Evolutionary conservation across 2,797 vertebrate species (phyloP).

Genomic region (Chaenodraco wilsoni): DNA sequence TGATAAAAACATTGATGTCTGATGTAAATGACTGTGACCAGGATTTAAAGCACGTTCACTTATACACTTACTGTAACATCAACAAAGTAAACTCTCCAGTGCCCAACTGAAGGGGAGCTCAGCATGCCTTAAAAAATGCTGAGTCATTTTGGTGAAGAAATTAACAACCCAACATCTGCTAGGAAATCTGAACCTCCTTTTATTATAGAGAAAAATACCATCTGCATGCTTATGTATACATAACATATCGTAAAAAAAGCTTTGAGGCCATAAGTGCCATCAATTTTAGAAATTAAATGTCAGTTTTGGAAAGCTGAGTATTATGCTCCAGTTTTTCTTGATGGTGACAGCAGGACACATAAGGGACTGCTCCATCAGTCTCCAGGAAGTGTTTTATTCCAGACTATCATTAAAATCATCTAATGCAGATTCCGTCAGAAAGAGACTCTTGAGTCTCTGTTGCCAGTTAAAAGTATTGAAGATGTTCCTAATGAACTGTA

Average conservation of each 20-base stretch:
- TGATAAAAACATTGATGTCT: neutral
- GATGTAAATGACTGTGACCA: constrained; percentile 3
- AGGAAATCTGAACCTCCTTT: constrained; percentile 20
- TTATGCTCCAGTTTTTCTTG: neutral
- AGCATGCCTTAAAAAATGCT: neutral
- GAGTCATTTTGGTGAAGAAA: constrained; percentile 19
- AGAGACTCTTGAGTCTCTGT: neutral
- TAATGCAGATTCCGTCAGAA: neutral
- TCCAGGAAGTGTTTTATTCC: neutral
- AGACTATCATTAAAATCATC: constrained; percentile 10
- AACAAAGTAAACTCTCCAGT: constrained; percentile 8
- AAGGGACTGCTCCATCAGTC: neutral
- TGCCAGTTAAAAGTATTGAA: neutral
- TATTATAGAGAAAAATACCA: constrained; percentile 33
- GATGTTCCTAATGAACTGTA: neutral
- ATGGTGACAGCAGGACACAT: neutral
- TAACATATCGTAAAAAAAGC: neutral
- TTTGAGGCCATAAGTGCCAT: neutral
- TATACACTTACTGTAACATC: neutral
- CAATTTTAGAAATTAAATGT: neutral
- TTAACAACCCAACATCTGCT: constrained; percentile 46
- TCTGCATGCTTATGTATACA: constrained; percentile 7
- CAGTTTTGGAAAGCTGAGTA: constrained; percentile 12
- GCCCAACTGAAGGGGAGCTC: constrained; percentile 4
- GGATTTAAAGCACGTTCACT: neutral